A percentile compares a stretch with the other conserved stretches of the same genome.
Evolutionary conservation across 2,113 vertebrate species (phyloP).

Genomic region (Rhizomys pruinosus): DNA sequence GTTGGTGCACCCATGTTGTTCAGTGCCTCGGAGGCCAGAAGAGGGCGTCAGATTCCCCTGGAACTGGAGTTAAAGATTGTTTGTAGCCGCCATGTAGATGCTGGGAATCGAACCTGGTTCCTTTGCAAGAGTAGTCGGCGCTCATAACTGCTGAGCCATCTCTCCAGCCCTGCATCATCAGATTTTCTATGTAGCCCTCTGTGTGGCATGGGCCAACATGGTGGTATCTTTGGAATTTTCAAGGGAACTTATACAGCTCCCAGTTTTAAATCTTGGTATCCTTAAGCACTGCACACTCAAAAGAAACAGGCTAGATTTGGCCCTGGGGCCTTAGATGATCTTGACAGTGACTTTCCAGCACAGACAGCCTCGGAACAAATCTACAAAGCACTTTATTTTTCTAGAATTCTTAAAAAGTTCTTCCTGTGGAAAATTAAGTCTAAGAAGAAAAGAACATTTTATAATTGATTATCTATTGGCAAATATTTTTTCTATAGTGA

Average conservation of each 20-base stretch:
- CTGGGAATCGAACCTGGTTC: no score
- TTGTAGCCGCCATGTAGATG: no score
- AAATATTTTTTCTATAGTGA: constrained; percentile 22
- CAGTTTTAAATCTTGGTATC: neutral
- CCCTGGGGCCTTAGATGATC: neutral
- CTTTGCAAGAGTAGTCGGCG: no score
- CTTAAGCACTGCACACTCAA: neutral
- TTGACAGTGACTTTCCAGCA: neutral
- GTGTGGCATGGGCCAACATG: neutral
- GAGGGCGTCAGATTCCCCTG: no score
- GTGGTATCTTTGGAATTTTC: neutral
- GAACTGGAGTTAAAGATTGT: no score
- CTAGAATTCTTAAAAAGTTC: neutral
- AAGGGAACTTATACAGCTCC: neutral
- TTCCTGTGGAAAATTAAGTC: constrained; percentile 3
- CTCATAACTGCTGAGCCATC: no score
- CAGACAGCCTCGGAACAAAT: neutral
- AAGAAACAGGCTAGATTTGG: neutral
- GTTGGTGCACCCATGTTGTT: no score
- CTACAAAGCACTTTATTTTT: constrained; percentile 18
- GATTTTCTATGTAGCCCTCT: neutral
- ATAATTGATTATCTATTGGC: neutral
- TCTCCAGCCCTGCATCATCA: no score
- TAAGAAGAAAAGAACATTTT: constrained; percentile 9
- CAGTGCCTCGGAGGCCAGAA: no score